Percentiles rank a stretch among this genome's conserved stretches.
Evolutionary conservation across 92 coral and sea anemone genomes (phyloP).

Genomic region (Epizoanthus illoricatus): DNA sequence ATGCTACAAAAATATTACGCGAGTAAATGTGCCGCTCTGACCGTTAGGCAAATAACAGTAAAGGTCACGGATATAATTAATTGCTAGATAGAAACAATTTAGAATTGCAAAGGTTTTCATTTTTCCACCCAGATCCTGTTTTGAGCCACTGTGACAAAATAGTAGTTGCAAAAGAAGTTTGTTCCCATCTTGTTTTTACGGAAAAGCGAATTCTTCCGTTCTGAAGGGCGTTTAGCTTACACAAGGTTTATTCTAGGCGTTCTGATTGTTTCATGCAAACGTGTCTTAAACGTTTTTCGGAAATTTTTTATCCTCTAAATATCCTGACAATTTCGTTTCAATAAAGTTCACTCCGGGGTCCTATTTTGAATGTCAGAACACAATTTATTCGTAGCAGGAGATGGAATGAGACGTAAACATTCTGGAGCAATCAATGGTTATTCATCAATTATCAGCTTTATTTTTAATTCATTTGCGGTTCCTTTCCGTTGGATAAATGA

Average conservation of each 20-base stretch:
- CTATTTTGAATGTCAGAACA: slow-evolving; percentile 28
- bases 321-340: slow-evolving; percentile 34
- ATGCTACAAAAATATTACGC: neutral
- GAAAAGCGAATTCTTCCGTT: too few species aligned
- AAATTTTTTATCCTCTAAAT: slow-evolving; percentile 1
- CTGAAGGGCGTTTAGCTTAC: too few species aligned
- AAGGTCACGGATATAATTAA: neutral
- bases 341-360: slow-evolving; percentile 18
- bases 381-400: slow-evolving; percentile 30
- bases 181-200: too few species aligned
- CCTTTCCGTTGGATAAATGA: slow-evolving; percentile 6
- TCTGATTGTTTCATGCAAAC: neutral
- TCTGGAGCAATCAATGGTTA: slow-evolving; percentile 17
- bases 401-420: neutral
- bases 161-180: too few species aligned
- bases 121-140: neutral
- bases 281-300: neutral
- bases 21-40: neutral
- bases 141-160: too few species aligned
- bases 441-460: slow-evolving; percentile 36
- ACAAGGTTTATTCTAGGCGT: neutral
- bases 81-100: neutral
- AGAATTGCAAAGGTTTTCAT: neutral
- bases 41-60: neutral
- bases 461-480: neutral